These are phyloP conservation scores for Chromobotia macracanthus DNA, from an alignment of 2,797 vertebrate genomes.

Conservation along the genomic window DNA sequence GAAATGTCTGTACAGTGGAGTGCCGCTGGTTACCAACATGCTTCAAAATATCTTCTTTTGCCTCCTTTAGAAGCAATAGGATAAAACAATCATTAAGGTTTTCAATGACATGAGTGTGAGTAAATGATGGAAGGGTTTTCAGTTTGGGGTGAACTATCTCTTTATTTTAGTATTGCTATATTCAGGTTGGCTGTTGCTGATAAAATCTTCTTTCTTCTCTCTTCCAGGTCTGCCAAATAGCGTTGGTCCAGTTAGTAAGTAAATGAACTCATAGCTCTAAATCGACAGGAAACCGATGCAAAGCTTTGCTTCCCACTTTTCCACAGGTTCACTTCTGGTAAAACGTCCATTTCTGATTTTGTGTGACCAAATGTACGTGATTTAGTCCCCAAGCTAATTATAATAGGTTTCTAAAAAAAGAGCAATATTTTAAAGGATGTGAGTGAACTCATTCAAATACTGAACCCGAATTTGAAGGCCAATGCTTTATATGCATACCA, in stretches of 20 bases:
- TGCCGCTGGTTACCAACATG: too few relatives aligned
- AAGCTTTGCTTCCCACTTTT: conserved; percentile 77
- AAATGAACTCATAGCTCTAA: conserved; percentile 66
- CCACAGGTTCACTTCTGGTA: conserved; percentile 74
- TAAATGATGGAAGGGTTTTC: too few relatives aligned
- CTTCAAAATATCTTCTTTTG: too few relatives aligned
- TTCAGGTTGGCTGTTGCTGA: too few relatives aligned
- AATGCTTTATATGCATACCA: conserved; percentile 61
- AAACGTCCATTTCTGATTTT: conserved; percentile 85
- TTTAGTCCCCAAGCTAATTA: background rate
- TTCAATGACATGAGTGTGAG: too few relatives aligned
- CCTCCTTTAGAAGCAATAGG: too few relatives aligned
- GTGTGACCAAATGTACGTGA: background rate
- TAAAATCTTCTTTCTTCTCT: background rate
- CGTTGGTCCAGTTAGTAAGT: conserved; percentile 98
- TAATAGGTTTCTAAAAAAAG: conserved; percentile 54
- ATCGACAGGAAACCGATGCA: conserved; percentile 71
- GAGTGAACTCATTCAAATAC: conserved; percentile 68
- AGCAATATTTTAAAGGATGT: conserved; percentile 52
- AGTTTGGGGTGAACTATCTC: too few relatives aligned
- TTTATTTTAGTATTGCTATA: background rate
- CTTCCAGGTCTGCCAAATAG: conserved; percentile 86
- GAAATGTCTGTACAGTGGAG: too few relatives aligned
- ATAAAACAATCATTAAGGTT: too few relatives aligned
- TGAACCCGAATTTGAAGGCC: conserved; percentile 58